Evolutionary conservation across 2,797 vertebrate species (phyloP).

Genomic region (Anas bernieri): DNA sequence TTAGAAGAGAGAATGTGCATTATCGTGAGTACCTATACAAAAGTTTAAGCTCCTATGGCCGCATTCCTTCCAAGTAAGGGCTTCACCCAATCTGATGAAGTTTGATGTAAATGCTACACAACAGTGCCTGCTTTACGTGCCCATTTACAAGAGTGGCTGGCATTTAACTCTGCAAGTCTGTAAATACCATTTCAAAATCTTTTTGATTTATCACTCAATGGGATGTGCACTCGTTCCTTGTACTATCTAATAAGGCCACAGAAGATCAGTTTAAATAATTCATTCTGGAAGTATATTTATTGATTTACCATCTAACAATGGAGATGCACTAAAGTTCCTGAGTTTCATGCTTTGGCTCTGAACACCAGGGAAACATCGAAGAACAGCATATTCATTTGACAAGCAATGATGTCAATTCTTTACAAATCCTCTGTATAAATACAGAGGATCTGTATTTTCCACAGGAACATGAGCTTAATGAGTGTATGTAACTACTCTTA

Average conservation of each 20-base stretch:
- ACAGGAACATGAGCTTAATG: neutral
- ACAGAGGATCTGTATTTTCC: neutral
- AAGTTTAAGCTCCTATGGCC: neutral
- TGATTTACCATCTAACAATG: neutral
- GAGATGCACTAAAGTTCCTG: neutral
- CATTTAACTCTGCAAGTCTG: neutral
- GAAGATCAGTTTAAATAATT: neutral
- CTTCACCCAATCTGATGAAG: neutral
- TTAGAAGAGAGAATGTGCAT: neutral
- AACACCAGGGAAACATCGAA: neutral
- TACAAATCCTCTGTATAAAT: neutral
- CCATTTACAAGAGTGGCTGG: neutral
- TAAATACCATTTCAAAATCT: neutral
- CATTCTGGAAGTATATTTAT: neutral
- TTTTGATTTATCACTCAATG: neutral
- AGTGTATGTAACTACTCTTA: neutral
- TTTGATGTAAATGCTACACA: neutral
- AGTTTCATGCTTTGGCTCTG: neutral
- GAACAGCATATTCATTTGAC: neutral
- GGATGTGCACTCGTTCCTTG: neutral
- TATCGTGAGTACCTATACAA: neutral
- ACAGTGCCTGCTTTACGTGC: neutral
- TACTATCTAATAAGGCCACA: neutral
- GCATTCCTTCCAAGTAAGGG: neutral
- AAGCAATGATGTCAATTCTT: neutral